Conservation (phyloP, 1,140 invertebrate genomes). For the Leptopilina boulardi region DNA sequence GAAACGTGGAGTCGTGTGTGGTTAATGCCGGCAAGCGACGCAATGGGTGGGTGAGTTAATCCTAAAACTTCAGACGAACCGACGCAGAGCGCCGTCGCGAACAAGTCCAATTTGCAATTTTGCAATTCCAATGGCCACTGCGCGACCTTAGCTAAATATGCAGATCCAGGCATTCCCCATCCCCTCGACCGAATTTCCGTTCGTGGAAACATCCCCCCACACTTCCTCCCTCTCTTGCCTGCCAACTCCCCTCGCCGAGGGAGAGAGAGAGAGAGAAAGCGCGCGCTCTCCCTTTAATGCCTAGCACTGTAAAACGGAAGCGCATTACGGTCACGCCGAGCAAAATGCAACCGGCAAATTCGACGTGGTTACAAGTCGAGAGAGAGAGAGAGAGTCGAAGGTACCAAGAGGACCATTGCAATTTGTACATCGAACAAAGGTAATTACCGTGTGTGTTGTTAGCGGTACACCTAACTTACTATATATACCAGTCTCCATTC, state of each 20-base stretch:
- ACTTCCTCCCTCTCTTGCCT: too few species aligned
- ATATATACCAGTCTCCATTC: neutral
- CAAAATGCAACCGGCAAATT: conserved; percentile 41
- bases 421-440: conserved; percentile 54
- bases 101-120: conserved; percentile 68
- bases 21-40: conserved; percentile 48
- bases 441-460: conserved; percentile 51
- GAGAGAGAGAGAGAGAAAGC: too few species aligned
- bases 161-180: conserved; percentile 56
- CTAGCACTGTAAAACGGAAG: conserved; percentile 46
- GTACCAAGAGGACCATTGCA: conserved; percentile 50
- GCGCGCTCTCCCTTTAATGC: conserved; percentile 3
- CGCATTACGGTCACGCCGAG: conserved; percentile 50
- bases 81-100: conserved; percentile 52
- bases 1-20: conserved; percentile 45
- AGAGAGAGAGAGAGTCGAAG: conserved; percentile 45
- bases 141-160: conserved; percentile 67
- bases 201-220: conserved; percentile 4
- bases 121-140: conserved; percentile 67
- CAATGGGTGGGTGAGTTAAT: conserved; percentile 56
- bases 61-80: conserved; percentile 62
- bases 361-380: conserved; percentile 29
- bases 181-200: conserved; percentile 36
- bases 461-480: neutral
- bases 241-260: too few species aligned